Conservation (phyloP, 2,888 invertebrate species). For the Ectemnius lituratus region DNA sequence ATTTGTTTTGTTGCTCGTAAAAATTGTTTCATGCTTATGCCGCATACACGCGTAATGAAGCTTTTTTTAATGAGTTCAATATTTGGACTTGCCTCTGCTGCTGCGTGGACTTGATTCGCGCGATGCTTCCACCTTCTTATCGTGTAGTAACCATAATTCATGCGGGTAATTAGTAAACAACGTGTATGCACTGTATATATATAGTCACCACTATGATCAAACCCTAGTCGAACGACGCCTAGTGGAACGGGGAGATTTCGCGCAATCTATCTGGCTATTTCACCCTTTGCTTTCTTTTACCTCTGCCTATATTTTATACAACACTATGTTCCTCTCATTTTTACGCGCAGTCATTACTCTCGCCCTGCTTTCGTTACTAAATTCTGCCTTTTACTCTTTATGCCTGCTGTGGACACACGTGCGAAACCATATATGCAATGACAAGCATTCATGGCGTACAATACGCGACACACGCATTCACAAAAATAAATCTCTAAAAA, state of each 20-base stretch:
- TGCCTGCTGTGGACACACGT: slow-evolving; percentile 2
- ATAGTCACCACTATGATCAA: slow-evolving; percentile 14
- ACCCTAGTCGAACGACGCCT: slow-evolving; percentile 39
- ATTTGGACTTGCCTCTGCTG: too few relatives aligned
- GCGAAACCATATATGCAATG: slow-evolving; percentile 20
- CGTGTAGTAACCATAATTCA: too few relatives aligned
- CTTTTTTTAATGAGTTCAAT: not conserved
- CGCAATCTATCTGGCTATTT: slow-evolving; percentile 10
- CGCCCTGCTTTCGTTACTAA: slow-evolving; percentile 4
- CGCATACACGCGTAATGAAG: slow-evolving; percentile 9
- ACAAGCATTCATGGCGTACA: slow-evolving; percentile 37
- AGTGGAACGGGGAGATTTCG: slow-evolving; percentile 23
- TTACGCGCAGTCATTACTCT: not conserved
- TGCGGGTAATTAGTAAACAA: too few relatives aligned
- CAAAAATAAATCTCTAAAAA: slow-evolving; percentile 69
- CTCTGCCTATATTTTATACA: slow-evolving; percentile 3
- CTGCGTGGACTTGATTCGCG: too few relatives aligned
- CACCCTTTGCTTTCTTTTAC: slow-evolving; percentile 4
- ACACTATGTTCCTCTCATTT: slow-evolving; percentile 2
- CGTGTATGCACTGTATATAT: too few relatives aligned
- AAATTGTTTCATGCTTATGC: slow-evolving; percentile 22
- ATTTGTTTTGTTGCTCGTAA: slow-evolving; percentile 16
- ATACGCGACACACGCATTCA: slow-evolving; percentile 59
- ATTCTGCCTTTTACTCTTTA: not conserved
- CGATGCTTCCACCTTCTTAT: too few relatives aligned